Evolutionary conservation across 2,888 invertebrate species (phyloP).

Genomic region (Trissoscelio sp.): DNA sequence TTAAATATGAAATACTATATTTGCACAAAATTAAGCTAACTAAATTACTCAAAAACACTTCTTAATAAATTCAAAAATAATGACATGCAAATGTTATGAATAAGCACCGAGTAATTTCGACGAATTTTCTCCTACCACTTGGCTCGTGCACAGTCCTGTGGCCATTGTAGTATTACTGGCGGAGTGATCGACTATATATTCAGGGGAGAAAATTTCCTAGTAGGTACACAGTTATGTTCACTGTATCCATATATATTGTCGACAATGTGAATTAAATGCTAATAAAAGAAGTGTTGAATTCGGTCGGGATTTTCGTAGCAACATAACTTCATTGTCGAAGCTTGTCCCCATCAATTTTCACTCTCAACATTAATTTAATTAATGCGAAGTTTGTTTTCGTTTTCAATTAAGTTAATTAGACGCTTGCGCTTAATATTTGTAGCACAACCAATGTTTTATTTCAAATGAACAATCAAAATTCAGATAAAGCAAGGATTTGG

Average conservation of each 20-base stretch:
- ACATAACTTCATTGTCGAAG: constrained; percentile 8
- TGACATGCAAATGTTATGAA: constrained; percentile 78
- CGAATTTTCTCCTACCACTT: constrained; percentile 73
- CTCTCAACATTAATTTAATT: not conserved
- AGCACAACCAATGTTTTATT: too few species aligned
- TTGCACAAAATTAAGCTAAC: too few species aligned
- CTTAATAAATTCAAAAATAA: constrained; percentile 78
- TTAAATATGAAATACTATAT: too few species aligned
- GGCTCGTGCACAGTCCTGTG: constrained; percentile 56
- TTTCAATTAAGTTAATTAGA: too few species aligned
- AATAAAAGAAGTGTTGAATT: constrained; percentile 40
- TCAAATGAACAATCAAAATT: not conserved
- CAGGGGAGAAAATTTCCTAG: constrained; percentile 55
- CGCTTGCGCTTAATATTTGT: too few species aligned
- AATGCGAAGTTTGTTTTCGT: too few species aligned
- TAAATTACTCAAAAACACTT: too few species aligned
- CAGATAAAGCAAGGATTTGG: not conserved
- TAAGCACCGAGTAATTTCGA: constrained; percentile 78
- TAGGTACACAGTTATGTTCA: constrained; percentile 58
- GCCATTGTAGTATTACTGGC: constrained; percentile 69
- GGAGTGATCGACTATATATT: constrained; percentile 71
- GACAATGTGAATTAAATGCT: constrained; percentile 48
- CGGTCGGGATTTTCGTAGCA: constrained; percentile 20
- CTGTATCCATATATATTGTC: constrained; percentile 24
- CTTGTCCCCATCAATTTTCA: not conserved